Base-by-base conservation (phyloP, 2,888 invertebrate genomes). In the Ernsta delagoae region DNA sequence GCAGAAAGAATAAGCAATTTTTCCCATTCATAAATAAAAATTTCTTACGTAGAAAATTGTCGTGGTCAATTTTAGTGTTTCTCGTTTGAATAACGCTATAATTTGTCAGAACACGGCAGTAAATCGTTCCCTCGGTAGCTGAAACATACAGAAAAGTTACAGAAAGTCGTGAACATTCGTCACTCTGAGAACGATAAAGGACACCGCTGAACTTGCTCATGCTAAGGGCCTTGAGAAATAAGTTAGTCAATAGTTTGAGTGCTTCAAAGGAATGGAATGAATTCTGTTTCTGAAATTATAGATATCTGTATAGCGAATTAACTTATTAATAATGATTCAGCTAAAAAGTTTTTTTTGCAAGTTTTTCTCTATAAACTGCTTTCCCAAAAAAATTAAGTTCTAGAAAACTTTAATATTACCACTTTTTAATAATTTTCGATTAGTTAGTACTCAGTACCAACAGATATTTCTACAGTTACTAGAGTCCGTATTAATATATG, bases 141-240 rank as follows among this genome's bases (percentile, higher is more conserved):
- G 67, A 67, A 61, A 12, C 67, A 68, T 68, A 68, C 61, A 67
- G 60, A 67, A 67, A 67, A 67, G 67, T 67, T 67, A 39, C 16
- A 41, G 56, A 67, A 56, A 68, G 65, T 72, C 59, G 43, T 62
- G 70, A 69, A 70, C 72, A 72, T 69, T 70, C 68, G 68, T 72
- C 70, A 70, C 67, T 36, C 59, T 50, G 63, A 56, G 65, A 62
- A 57, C 70, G 70, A 72, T 68, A 72, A 67, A 67, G 67, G 67
- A 56, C 54, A 60, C 60, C 54, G 56, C 36, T 48, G 36, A 67
- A 67, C 45, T 61, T 45, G 36, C n/a, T 36, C 34, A n/a, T 11
- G 36, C 57, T 45, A 16, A 11, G 57, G 54, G 48, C 36, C 56
- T 64, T 57, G 45, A 59, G 41, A 67, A 65, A 48, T 16, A 48